Conservation (phyloP, 2,797 vertebrate species). For the Gymnothorax reevesii region DNA sequence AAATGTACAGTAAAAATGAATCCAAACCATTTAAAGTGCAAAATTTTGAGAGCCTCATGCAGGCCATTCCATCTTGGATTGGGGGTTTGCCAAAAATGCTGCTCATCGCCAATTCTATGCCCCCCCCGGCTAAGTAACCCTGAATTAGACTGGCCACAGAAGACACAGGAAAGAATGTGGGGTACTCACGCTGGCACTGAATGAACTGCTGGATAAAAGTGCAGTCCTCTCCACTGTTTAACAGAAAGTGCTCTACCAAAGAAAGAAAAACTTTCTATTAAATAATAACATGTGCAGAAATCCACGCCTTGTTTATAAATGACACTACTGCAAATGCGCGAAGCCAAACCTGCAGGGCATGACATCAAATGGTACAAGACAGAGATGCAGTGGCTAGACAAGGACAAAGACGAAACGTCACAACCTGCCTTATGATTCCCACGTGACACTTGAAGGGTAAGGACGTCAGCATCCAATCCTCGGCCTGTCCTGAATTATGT, state of each 20-base stretch:
- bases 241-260: slow-evolving; percentile 94
- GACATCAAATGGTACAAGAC: slow-evolving; percentile 43
- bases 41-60: neutral
- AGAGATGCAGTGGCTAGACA: slow-evolving; percentile 48
- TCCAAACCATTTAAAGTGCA: neutral
- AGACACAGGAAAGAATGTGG: slow-evolving; percentile 71
- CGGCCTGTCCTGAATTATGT: neutral
- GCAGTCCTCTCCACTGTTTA: slow-evolving; percentile 93
- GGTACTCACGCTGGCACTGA: slow-evolving; percentile 96
- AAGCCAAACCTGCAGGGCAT: slow-evolving; percentile 41
- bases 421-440: neutral
- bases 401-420: slow-evolving; percentile 35
- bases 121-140: slow-evolving; percentile 21
- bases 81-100: slow-evolving; percentile 13
- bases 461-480: neutral
- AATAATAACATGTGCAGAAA: slow-evolving; percentile 34
- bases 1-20: neutral
- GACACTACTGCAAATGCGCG: neutral
- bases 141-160: slow-evolving; percentile 38
- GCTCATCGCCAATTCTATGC: neutral
- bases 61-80: neutral
- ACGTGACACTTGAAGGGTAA: neutral
- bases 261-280: slow-evolving; percentile 85
- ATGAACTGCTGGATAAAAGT: slow-evolving; percentile 96
- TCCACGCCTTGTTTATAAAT: neutral